Base-by-base conservation (phyloP, 2,888 invertebrate species). In the Pterostichus niger region DNA sequence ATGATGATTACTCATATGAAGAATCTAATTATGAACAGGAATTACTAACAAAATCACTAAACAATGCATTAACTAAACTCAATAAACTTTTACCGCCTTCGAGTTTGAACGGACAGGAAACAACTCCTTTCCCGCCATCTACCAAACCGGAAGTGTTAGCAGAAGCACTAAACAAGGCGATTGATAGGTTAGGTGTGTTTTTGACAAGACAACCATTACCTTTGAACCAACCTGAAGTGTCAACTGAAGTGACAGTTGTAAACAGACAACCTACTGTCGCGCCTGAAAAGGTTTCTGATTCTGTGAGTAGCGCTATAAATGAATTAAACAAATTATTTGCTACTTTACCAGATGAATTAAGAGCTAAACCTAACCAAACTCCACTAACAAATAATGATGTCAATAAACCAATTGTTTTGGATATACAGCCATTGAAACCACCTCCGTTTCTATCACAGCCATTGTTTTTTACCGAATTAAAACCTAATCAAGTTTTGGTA, bases 281-380 rank as follows among this genome's bases (percentile, higher is more conserved):
- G 4, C 68, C 68, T 15, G 15, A 44, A 40, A 71, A 15, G 17
- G 15, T 71, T 11, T 71, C 40, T 7, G 35, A 77, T 15, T 40
- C 6, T 59, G 56, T 56, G 15, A 17, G 40, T 17, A 59, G 33
- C 35, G 77, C 77, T 9, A 54, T 77, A 11, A 40, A 59, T 40
- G 77, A 77, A 15, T n/a, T 77, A 10, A 59, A 77, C 33, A 77
- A 77, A 52, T 59, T 77, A 11, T 24, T 56, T 77, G 56, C 59
- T 44, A 59, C 24, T 35, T 44, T 77, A 17, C 77, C 77, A 7
- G 54, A 77, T 7, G 77, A 77, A 44, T 11, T 77, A 7, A 44
- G 13, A 35, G 33, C 64, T 33, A n/a, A 35, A 35, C 64, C 64
- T 33, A n/a, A 13, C 33, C 24, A 11, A 33, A 44, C 13, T 46